Evolutionary conservation across 2,113 vertebrate genomes (phyloP).

Genomic region (Cololabis saira): DNA sequence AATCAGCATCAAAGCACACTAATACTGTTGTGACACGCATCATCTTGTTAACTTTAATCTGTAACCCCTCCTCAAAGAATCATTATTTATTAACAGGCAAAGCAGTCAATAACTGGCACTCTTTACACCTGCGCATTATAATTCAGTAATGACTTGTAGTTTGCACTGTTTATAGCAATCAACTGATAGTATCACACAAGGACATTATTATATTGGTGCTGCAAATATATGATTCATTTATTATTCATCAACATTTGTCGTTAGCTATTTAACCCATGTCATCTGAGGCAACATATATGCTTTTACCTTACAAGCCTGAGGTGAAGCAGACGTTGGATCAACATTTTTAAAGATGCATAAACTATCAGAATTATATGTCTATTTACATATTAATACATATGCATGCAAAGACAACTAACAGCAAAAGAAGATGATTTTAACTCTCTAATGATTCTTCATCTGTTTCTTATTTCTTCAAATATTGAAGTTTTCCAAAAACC

Average conservation of each 20-base stretch:
- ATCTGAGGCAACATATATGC: too few species aligned
- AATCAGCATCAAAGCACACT: not conserved
- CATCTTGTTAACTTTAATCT: not conserved
- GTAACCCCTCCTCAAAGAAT: constrained; percentile 2
- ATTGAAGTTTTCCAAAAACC: too few species aligned
- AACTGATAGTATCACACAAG: not conserved
- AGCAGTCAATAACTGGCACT: constrained; percentile 34
- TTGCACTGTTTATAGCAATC: constrained; percentile 2
- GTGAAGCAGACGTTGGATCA: too few species aligned
- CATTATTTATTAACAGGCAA: constrained; percentile 39
- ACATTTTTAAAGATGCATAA: too few species aligned
- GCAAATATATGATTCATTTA: constrained; percentile 20
- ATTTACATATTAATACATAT: too few species aligned
- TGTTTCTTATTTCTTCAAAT: too few species aligned
- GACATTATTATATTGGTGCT: not conserved
- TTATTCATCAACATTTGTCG: constrained; percentile 1
- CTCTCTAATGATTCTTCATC: too few species aligned
- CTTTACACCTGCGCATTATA: constrained; percentile 22
- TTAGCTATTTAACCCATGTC: not conserved
- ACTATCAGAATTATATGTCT: too few species aligned
- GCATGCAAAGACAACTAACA: too few species aligned
- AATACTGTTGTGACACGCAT: not conserved
- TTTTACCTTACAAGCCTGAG: too few species aligned
- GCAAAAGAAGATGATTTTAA: too few species aligned
- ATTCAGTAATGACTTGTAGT: constrained; percentile 10